A percentile compares a stretch with the other conserved stretches of the same genome.
phyloP scores from a whole-genome alignment of 2,797 vertebrate species.

The Coregonus suidteri region DNA sequence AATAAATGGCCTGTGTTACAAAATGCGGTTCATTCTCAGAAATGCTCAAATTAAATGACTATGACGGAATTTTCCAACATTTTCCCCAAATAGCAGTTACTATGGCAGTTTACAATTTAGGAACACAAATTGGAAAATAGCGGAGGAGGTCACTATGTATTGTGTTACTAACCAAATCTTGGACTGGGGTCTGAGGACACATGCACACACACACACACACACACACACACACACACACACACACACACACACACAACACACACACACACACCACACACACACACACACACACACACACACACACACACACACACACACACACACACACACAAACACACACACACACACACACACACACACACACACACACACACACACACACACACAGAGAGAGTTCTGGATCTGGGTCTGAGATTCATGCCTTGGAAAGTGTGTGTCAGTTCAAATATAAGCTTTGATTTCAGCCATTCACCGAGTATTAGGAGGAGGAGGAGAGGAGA shows the following conservation, averaged over 20 bases:
- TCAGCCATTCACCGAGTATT: too few species aligned
- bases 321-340: too few species aligned
- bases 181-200: neutral
- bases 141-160: neutral
- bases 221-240: too few species aligned
- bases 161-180: neutral
- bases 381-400: too few species aligned
- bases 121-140: conserved; percentile 41
- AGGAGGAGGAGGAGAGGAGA: too few species aligned
- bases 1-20: neutral
- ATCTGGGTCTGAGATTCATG: too few species aligned
- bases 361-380: too few species aligned
- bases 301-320: too few species aligned
- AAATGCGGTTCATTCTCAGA: neutral
- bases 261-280: neutral
- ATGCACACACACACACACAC: too few species aligned
- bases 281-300: neutral
- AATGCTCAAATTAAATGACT: neutral
- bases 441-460: too few species aligned
- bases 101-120: conserved; percentile 33
- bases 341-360: too few species aligned
- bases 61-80: neutral
- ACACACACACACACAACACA: neutral
- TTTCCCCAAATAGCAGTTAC: conserved; percentile 45
- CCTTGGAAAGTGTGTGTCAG: too few species aligned